These are phyloP conservation scores for Myxocyprinus asiaticus DNA, from an alignment of 2,113 vertebrate genomes.

Conservation along the genomic window DNA sequence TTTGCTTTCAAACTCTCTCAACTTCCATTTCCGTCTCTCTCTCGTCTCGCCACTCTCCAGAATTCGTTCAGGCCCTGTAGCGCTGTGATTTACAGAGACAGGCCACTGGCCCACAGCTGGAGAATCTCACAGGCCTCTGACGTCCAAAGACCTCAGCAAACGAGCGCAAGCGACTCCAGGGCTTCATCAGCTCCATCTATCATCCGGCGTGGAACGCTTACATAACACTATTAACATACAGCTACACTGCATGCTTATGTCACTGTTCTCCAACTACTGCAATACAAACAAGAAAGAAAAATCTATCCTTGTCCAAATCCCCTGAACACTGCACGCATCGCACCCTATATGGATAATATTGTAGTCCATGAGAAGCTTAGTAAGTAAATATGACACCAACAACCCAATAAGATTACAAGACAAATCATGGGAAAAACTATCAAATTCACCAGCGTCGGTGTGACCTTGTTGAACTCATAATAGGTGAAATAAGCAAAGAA, in stretches of 20 bases:
- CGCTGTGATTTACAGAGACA: constrained; percentile 3
- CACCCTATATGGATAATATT: no score
- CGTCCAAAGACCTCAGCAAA: constrained; percentile 41
- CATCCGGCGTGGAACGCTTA: constrained; percentile 57
- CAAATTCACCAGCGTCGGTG: no score
- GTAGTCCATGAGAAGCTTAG: no score
- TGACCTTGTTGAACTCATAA: no score
- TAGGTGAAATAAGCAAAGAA: no score
- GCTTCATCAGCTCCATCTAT: constrained; percentile 53
- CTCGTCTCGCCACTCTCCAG: constrained; percentile 21
- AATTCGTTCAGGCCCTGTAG: constrained; percentile 23
- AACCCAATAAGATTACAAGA: no score
- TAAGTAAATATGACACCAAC: no score
- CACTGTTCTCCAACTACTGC: constrained; percentile 1
- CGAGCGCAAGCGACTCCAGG: constrained; percentile 46
- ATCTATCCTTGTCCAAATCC: not conserved
- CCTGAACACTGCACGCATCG: not conserved
- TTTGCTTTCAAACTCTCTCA: not conserved
- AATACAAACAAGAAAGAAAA: not conserved
- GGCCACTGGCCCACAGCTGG: constrained; percentile 35
- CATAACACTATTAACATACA: constrained; percentile 63
- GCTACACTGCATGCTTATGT: constrained; percentile 23
- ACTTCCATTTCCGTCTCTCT: not conserved
- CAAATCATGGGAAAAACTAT: no score
- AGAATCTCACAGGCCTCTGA: constrained; percentile 54